These are phyloP conservation scores for Caenorhabditis remanei DNA, from an alignment of 1,140 invertebrate genomes.

Conservation along the genomic window DNA sequence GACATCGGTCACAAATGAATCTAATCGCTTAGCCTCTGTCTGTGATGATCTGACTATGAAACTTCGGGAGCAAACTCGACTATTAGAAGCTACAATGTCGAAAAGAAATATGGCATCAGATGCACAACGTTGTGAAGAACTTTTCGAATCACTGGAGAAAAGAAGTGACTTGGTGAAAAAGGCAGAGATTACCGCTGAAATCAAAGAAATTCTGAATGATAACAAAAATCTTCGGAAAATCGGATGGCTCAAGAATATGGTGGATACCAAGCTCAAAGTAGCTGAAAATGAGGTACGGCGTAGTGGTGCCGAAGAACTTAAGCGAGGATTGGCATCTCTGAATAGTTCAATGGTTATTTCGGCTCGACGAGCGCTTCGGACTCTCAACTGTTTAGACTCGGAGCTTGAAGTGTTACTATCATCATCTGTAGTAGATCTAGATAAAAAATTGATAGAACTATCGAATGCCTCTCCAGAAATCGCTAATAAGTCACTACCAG, in stretches of 20 bases:
- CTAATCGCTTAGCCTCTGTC: background rate
- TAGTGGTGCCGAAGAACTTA: slow-evolving; percentile 65
- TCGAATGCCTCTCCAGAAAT: slow-evolving; percentile 34
- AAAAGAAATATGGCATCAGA: slow-evolving; percentile 39
- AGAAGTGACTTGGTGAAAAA: slow-evolving; percentile 62
- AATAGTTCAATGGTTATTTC: slow-evolving; percentile 63
- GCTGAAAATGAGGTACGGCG: slow-evolving; percentile 66
- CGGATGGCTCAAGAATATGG: slow-evolving; percentile 58
- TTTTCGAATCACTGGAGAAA: slow-evolving; percentile 60
- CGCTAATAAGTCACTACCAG: slow-evolving; percentile 57
- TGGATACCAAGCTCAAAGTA: slow-evolving; percentile 61
- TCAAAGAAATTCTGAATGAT: slow-evolving; percentile 58
- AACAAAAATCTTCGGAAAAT: slow-evolving; percentile 50
- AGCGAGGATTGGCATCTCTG: slow-evolving; percentile 60
- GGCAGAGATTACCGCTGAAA: slow-evolving; percentile 63
- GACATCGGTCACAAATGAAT: slow-evolving; percentile 19
- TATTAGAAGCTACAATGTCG: background rate
- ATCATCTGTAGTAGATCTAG: slow-evolving; percentile 49
- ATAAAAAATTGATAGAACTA: slow-evolving; percentile 57
- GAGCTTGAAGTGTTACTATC: slow-evolving; percentile 45
- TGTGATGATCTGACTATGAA: background rate
- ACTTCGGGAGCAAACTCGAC: background rate
- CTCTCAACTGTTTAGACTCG: slow-evolving; percentile 57
- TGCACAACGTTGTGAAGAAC: slow-evolving; percentile 58
- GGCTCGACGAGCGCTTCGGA: slow-evolving; percentile 55